phyloP scores from a whole-genome alignment of 2,113 vertebrate genomes.

The Pycnonotus jocosus region DNA sequence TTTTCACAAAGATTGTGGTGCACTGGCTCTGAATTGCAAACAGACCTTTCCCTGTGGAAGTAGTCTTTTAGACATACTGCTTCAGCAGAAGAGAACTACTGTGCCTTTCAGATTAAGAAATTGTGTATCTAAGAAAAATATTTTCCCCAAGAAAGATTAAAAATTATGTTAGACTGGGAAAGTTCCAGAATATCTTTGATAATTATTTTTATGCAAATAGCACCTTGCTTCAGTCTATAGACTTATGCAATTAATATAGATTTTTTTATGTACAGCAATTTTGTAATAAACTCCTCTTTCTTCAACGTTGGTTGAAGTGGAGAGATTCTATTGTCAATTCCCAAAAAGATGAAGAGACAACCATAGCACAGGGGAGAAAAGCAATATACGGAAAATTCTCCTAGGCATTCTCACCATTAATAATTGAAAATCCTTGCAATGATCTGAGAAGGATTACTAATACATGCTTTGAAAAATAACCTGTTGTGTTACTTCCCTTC shows the following conservation, averaged over 20 bases:
- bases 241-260: neutral
- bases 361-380: neutral
- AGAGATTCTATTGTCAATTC: neutral
- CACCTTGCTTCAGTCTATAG: neutral
- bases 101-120: neutral
- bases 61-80: neutral
- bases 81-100: neutral
- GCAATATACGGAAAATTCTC: neutral
- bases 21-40: neutral
- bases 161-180: neutral
- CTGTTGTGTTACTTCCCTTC: neutral
- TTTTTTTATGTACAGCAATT: neutral
- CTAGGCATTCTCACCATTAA: neutral
- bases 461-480: slow-evolving; percentile 23
- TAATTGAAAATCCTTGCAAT: neutral
- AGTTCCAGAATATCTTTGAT: neutral
- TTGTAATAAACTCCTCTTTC: neutral
- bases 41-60: neutral
- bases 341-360: neutral
- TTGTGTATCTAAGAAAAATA: neutral
- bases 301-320: neutral
- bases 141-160: neutral
- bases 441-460: neutral
- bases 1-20: neutral
- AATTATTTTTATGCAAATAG: neutral